Evolutionary conservation across 2,113 vertebrate species (phyloP).

Genomic region (Scopus umbretta): DNA sequence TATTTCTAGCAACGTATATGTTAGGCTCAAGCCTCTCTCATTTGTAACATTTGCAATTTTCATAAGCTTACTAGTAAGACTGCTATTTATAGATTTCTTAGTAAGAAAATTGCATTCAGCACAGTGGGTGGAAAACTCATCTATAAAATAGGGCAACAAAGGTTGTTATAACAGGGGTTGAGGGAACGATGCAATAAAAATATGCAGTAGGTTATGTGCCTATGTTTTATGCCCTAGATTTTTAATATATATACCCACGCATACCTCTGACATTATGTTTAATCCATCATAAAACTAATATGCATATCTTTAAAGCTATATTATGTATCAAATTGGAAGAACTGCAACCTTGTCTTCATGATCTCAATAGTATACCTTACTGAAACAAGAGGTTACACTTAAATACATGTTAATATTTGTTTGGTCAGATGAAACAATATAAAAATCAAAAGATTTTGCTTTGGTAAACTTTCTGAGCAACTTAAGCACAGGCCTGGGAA

Average conservation of each 20-base stretch:
- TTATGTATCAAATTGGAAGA: neutral
- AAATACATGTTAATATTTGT: neutral
- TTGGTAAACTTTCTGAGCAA: neutral
- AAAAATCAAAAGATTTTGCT: neutral
- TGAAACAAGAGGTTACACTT: neutral
- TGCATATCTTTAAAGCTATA: neutral
- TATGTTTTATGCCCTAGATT: neutral
- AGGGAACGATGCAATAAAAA: neutral
- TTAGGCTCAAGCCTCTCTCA: neutral
- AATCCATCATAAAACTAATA: neutral
- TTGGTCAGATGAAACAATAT: neutral
- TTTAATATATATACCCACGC: neutral
- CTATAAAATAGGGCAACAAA: neutral
- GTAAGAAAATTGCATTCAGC: neutral
- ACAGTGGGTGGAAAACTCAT: fast-evolving
- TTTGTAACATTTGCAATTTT: neutral
- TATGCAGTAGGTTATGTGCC: neutral
- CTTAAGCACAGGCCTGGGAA: neutral
- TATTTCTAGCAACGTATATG: neutral
- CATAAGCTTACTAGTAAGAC: neutral
- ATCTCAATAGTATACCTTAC: neutral
- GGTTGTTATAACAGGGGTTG: neutral
- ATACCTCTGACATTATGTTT: neutral
- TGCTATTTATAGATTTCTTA: neutral
- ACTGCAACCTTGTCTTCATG: neutral